Base-by-base conservation (phyloP, 2,888 invertebrate species). In the Andrena chrysosceles region DNA sequence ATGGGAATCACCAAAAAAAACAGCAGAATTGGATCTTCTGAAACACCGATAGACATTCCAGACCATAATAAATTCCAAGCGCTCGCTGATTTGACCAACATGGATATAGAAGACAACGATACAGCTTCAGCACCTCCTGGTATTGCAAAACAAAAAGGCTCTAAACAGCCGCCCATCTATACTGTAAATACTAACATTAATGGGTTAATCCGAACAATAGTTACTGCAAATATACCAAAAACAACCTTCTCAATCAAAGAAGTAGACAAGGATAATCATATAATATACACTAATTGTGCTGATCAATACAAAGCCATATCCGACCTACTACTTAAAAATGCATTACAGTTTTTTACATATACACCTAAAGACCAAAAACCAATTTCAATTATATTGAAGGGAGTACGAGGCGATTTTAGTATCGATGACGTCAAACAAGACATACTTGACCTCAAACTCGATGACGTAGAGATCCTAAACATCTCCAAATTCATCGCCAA, bases 101-200 rank as follows among this genome's bases (percentile, higher is more conserved):
- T 49, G 49, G 49, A 49, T 0, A 49, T n/a, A 2, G 49, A 49
- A 4, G n/a, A 49, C n/a, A n/a, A 1, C 4, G 49, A n/a, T 0
- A 0, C 4, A 2, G 0, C 0, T n/a, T 2, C 49, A 0, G 5
- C 1, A 16, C 49, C 49, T 0, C 0, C n/a, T n/a, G 2, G 35
- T 35, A 35, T 2, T 10, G 10, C 0, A 2, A 35, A 35, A 0
- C 35, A 35, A 10, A 35, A 2, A 0, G 2, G 10, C 35, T 10
- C n/a, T n/a, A 49, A 49, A 49, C 49, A 16, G 6, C n/a, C 49
- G 1, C 49, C 49, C 6, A 49, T 49, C 0, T 49, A 49, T 0
- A 49, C 49, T 6, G 49, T 49, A 1, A 16, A 49, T n/a, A 6
- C 49, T n/a, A 49, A 49, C 6, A 49, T 49, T n/a, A 49, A 49